Evolutionary conservation across 2,888 invertebrate species (phyloP).

Genomic region (Cataglyphis albicans): DNA sequence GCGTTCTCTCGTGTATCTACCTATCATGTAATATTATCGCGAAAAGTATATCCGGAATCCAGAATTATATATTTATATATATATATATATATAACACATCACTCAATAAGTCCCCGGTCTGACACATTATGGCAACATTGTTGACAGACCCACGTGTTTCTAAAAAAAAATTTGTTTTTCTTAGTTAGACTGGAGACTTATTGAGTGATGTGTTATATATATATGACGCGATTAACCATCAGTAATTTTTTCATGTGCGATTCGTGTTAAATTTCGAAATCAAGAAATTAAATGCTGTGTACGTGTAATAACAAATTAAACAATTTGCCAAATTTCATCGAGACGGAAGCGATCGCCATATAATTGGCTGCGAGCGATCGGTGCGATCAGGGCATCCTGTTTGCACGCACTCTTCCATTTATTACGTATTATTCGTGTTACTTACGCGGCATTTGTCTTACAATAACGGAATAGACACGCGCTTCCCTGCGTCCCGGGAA

Average conservation of each 20-base stretch:
- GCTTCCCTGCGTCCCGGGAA: constrained; percentile 1
- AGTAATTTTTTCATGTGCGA: background rate
- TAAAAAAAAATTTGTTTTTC: no score
- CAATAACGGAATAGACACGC: constrained; percentile 16
- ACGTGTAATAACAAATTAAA: background rate
- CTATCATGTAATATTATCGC: background rate
- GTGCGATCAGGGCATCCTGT: background rate
- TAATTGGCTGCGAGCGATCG: background rate
- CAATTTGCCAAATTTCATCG: background rate
- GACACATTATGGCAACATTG: no score
- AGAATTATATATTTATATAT: background rate
- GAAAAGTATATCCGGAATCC: background rate
- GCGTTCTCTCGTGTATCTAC: background rate
- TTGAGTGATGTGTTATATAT: no score
- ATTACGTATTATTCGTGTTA: constrained; percentile 7
- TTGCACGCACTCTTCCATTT: background rate
- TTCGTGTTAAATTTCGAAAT: constrained; percentile 17
- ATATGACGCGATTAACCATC: background rate
- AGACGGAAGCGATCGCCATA: background rate
- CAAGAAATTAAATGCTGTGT: background rate
- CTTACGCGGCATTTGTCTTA: constrained; percentile 32
- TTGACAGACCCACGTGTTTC: no score
- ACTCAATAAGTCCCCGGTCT: no score
- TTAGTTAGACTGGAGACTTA: no score
- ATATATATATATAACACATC: background rate